phyloP scores from a whole-genome alignment of 2,888 invertebrate genomes.

The Megastigmus dorsalis region DNA sequence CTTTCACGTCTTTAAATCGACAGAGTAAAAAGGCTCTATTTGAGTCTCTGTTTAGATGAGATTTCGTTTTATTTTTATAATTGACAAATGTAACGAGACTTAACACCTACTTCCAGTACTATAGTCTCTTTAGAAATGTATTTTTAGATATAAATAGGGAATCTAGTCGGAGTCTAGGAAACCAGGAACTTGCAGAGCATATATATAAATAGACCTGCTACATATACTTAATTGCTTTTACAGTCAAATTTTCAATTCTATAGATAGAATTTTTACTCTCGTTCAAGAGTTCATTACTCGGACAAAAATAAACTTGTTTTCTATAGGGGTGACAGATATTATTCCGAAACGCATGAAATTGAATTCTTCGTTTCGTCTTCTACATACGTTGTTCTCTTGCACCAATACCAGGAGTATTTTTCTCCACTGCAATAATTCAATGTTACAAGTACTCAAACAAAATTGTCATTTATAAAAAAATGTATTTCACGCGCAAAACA shows the following conservation, averaged over 20 bases:
- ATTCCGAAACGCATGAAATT: neutral
- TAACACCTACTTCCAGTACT: neutral
- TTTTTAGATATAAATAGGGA: constrained; percentile 23
- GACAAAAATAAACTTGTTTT: constrained; percentile 19
- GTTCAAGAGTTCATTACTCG: constrained; percentile 38
- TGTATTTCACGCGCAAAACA: too few relatives aligned
- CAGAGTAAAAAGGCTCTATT: too few relatives aligned
- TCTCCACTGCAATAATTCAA: too few relatives aligned
- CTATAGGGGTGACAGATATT: neutral
- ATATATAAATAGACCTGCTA: constrained; percentile 26
- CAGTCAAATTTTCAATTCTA: constrained; percentile 10
- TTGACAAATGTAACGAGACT: neutral
- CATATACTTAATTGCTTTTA: constrained; percentile 21
- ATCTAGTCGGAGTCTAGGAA: neutral
- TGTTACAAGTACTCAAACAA: too few relatives aligned
- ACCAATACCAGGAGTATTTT: too few relatives aligned
- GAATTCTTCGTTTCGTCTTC: too few relatives aligned
- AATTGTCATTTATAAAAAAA: too few relatives aligned
- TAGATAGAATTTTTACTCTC: constrained; percentile 39
- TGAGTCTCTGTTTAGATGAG: too few relatives aligned
- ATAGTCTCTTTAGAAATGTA: constrained; percentile 21
- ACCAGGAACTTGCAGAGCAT: constrained; percentile 2
- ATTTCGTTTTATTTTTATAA: neutral
- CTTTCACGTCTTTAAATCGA: too few relatives aligned
- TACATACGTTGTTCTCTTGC: too few relatives aligned